Conservation (phyloP, 1,140 invertebrate genomes). For the Plutomurus gul region DNA sequence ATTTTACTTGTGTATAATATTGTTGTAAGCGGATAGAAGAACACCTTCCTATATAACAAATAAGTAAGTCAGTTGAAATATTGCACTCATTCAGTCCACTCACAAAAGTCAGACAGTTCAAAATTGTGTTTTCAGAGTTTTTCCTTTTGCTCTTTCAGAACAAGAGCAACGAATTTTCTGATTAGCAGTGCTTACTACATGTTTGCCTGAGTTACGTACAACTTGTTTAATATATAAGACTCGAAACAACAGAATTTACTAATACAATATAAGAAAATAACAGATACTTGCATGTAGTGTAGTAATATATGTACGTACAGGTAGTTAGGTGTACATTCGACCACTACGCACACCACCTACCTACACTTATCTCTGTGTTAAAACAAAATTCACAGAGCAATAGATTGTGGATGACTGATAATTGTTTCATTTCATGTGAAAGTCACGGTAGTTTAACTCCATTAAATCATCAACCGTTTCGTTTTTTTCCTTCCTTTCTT, state of each 20-base stretch:
- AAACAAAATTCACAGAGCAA: constrained; percentile 33
- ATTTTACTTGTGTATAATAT: background rate
- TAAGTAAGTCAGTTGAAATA: background rate
- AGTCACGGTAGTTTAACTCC: constrained; percentile 46
- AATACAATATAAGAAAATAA: no score
- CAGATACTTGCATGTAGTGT: background rate
- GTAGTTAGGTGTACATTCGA: background rate
- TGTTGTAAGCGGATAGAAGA: no score
- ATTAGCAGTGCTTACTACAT: background rate
- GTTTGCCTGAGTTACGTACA: background rate
- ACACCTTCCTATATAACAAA: background rate
- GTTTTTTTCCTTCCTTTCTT: constrained; percentile 29
- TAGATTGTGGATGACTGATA: constrained; percentile 39
- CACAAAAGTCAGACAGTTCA: background rate
- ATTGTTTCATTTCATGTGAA: constrained; percentile 52
- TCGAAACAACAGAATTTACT: no score
- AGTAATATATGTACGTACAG: background rate
- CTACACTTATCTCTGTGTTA: background rate
- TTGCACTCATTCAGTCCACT: background rate
- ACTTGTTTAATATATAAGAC: no score
- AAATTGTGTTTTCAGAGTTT: background rate
- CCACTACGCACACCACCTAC: background rate
- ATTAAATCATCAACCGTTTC: constrained; percentile 47
- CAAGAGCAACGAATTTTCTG: background rate
- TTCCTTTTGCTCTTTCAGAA: background rate